Base-by-base conservation (phyloP, 2,113 vertebrate genomes). In the Pteruthius melanotis region DNA sequence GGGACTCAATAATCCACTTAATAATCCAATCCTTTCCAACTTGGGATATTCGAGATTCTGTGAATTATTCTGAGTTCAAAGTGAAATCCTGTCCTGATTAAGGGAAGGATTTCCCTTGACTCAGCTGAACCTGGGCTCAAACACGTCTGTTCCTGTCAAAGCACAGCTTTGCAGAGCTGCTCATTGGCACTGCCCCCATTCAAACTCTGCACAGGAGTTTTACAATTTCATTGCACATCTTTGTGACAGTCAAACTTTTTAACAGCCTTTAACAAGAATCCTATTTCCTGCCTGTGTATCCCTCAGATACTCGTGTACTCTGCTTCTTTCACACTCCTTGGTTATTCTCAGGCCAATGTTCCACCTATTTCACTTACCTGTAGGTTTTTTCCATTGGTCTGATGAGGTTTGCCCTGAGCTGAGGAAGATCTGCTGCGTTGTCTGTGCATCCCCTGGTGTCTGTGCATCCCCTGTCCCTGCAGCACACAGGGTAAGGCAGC, bases 401-500 rank as follows among this genome's bases (percentile, higher is more conserved):
- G 63, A 21, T 30, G 10, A 37, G 47, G 22, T 71, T 61, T 42
- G 49, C 20, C 35, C 28, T 28, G 3, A 19, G 20, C 21, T 3
- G 59, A 57, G 40, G 31, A 23, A 47, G 15, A 18, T 2, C 15
- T 56, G 33, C 59, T 33, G 27, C 11, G 33, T 1, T 54, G 22
- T 22, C 39, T 31, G 23, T 18, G 30, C 7, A 1, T 26, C 14
- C 9, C 8, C 28, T 13, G 35, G 5, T 30, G 15, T 37, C 33
- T 31, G 23, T 9, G 44, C 68, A 42, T 64, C 72, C 47, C 53
- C 19, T 13, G 6, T 49, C 60, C 27, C 12, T 37, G 26, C 74
- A 90, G 72, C 49, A 39, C 1, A 1, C n/a, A 40, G 31, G 9
- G 2, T 7, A 49, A 49, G 9, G 65, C 56, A 44, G 1, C 0